Conservation (phyloP, 2,888 invertebrate genomes). For the Thereva unica region DNA sequence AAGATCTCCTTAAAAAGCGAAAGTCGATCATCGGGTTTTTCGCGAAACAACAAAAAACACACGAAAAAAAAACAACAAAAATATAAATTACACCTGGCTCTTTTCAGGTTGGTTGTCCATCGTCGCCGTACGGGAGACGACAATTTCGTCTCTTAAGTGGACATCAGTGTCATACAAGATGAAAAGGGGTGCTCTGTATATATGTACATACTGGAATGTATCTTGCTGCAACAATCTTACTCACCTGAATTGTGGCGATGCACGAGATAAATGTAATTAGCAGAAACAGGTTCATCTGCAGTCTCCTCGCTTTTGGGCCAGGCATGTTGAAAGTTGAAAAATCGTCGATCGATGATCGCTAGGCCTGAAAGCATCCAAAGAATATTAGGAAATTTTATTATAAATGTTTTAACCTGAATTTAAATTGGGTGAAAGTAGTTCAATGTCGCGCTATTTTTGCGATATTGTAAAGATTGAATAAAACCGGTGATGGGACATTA, state of each 20-base stretch:
- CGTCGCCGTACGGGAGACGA: too few relatives aligned
- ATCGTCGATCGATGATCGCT: conserved; percentile 25
- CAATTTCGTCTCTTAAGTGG: too few relatives aligned
- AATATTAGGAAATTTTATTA: conserved; percentile 13
- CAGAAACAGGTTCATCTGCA: conserved; percentile 12
- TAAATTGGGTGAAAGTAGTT: conserved; percentile 16
- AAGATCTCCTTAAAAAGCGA: conserved; percentile 24
- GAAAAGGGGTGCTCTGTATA: too few relatives aligned
- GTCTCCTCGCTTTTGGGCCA: conserved; percentile 12
- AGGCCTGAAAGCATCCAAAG: conserved; percentile 24
- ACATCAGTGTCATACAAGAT: too few relatives aligned
- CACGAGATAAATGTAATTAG: conserved; percentile 16
- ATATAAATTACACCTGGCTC: background rate
- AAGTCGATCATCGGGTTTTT: conserved; percentile 20
- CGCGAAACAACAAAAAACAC: conserved; percentile 6
- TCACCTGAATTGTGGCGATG: conserved; percentile 26
- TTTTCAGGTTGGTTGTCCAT: background rate
- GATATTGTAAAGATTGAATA: background rate
- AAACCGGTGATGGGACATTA: background rate
- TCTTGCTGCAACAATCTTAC: conserved; percentile 9
- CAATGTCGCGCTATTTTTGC: conserved; percentile 21
- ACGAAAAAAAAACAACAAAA: background rate
- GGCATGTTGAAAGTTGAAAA: conserved; percentile 21
- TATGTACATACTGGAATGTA: background rate
- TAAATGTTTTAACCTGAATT: background rate